Percentiles rank a stretch among this genome's conserved stretches.
phyloP scores from a whole-genome alignment of 2,113 vertebrate species.

The Hirundichthys speculiger region DNA sequence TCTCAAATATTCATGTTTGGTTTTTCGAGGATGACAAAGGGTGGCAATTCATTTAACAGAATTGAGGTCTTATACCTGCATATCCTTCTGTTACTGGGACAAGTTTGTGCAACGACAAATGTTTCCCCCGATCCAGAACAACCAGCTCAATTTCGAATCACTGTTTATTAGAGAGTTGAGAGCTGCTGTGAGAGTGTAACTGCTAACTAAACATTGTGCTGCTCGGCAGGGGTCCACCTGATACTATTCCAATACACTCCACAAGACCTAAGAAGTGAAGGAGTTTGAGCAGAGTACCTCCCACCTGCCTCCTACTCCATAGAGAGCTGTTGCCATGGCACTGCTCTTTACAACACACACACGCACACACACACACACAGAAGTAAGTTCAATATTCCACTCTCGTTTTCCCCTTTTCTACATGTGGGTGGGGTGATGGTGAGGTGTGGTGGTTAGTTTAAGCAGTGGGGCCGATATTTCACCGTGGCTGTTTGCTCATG shows the following conservation, averaged over 20 bases:
- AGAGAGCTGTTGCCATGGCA: conserved; percentile 78
- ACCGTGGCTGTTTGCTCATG: conserved; percentile 60
- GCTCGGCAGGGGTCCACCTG: conserved; percentile 57
- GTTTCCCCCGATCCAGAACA: conserved; percentile 22
- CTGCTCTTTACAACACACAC: conserved; percentile 64
- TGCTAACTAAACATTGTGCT: conserved; percentile 50
- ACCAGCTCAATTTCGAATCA: conserved; percentile 35
- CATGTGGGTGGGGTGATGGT: conserved; percentile 31
- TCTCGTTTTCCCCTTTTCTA: conserved; percentile 66
- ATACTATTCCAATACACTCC: conserved; percentile 54
- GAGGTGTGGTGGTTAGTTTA: conserved; percentile 42
- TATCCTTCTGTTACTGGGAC: conserved; percentile 15
- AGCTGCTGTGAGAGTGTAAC: conserved; percentile 50
- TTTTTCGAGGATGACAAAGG: not conserved
- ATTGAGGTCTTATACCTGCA: not conserved
- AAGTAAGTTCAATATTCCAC: conserved; percentile 68
- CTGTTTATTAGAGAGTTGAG: conserved; percentile 44
- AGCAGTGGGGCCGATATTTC: conserved; percentile 65
- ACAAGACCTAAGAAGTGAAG: conserved; percentile 24
- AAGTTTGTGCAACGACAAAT: conserved; percentile 13
- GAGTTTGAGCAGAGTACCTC: conserved; percentile 56
- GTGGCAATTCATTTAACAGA: not conserved
- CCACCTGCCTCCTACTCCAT: conserved; percentile 58
- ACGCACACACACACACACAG: conserved; percentile 9
- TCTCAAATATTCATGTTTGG: not conserved